These are phyloP conservation scores for Tridacna crocea DNA, from an alignment of 2,888 invertebrate genomes.

Conservation along the genomic window DNA sequence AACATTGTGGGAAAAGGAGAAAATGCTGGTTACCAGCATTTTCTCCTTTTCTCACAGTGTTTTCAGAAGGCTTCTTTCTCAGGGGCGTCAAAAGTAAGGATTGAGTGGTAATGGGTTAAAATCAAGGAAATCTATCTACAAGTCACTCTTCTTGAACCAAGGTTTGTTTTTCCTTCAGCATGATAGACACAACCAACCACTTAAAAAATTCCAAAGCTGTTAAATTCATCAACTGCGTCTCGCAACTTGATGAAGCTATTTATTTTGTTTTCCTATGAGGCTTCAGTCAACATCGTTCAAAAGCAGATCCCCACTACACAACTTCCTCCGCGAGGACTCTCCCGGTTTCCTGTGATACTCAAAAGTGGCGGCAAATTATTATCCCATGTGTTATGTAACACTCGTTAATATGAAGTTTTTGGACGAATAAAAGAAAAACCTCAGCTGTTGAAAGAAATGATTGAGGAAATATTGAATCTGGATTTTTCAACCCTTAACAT, in stretches of 20 bases:
- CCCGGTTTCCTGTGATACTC: constrained; percentile 15
- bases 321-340: constrained; percentile 39
- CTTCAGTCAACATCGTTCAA: constrained; percentile 58
- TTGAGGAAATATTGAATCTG: constrained; percentile 12
- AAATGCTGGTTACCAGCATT: too few species aligned
- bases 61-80: too few species aligned
- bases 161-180: constrained; percentile 20
- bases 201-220: constrained; percentile 53
- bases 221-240: constrained; percentile 47
- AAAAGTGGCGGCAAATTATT: constrained; percentile 43
- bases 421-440: constrained; percentile 6
- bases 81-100: too few species aligned
- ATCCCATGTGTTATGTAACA: constrained; percentile 49
- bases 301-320: constrained; percentile 45
- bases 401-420: constrained; percentile 34
- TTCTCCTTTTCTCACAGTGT: too few species aligned
- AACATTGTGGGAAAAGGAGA: too few species aligned
- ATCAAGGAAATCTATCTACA: background rate
- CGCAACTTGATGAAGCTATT: constrained; percentile 49
- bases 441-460: constrained; percentile 17
- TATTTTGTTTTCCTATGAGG: constrained; percentile 61
- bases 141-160: constrained; percentile 7
- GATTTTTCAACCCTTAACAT: too few species aligned
- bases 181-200: constrained; percentile 54
- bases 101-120: background rate